Base-by-base conservation (phyloP, 1,140 invertebrate genomes). In the Neoseiulus cucumeris region DNA sequence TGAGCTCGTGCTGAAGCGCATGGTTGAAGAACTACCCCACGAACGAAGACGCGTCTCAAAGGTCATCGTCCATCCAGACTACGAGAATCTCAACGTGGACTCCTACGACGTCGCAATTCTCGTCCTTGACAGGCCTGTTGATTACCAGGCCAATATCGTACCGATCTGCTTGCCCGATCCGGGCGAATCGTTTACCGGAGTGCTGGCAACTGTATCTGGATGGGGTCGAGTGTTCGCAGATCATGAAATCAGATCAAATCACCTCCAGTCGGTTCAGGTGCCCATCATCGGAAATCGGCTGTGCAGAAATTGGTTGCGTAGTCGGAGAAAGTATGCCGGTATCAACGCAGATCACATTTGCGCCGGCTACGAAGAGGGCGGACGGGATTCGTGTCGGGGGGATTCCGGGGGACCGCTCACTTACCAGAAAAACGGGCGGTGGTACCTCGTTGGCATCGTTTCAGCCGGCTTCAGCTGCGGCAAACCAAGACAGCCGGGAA, bases 401-500 rank as follows among this genome's bases (percentile, higher is more conserved):
- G 72, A 72, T 66, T 70, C 69, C 2, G 86, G 86, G 33, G 84
- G 84, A 0, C 74, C 73, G 1, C 64, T 76, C 28, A 64, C 64
- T 18, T 70, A 70, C 17, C 59, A 69, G n/a, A 45, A 59, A 18
- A 39, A 71, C 22, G 68, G 70, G 25, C 69, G 66, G 28, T 75
- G 73, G 71, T 71, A 69, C 30, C 44, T 75, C 51, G 85, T 91
- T 1, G 91, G 91, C 39, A 83, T 95, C 14, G 89, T 92, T 0
- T 90, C 87, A 17, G 94, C 87, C 87, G 92, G 92, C 28, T 89
- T 91, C 70, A 89, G 89, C 29, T 94, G 91, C 73, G 91, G 89
- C 7, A 86, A 90, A 77, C 85, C 85, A 25, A 84, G 88, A 74
- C 89, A 87, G 76, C 91, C 91, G 0, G 91, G 91, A 12, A 89